phyloP scores from a whole-genome alignment of 2,797 vertebrate genomes.

The Hyperoplus immaculatus region DNA sequence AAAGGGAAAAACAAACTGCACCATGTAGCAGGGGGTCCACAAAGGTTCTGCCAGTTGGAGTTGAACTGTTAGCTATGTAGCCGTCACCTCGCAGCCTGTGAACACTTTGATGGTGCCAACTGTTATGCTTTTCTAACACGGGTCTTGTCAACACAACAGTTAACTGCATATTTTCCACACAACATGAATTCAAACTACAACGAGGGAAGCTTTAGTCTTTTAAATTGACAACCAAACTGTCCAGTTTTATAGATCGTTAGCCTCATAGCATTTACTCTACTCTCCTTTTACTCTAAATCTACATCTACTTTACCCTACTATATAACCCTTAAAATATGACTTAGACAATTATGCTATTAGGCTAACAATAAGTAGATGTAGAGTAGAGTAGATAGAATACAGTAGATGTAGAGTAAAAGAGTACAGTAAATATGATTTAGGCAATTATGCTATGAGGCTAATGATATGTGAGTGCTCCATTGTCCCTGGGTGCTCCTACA shows the following conservation, averaged over 20 bases:
- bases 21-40: background rate
- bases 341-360: too few relatives aligned
- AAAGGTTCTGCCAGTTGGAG: background rate
- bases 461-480: too few relatives aligned
- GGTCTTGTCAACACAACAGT: background rate
- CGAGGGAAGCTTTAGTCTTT: background rate
- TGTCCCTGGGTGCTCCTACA: background rate
- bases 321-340: too few relatives aligned
- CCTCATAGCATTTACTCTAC: too few relatives aligned
- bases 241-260: background rate
- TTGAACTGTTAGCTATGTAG: conserved; percentile 1
- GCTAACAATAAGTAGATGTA: too few relatives aligned
- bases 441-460: too few relatives aligned
- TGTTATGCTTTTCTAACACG: background rate
- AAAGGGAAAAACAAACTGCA: conserved; percentile 30
- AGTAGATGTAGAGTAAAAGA: too few relatives aligned
- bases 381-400: too few relatives aligned
- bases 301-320: too few relatives aligned
- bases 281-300: too few relatives aligned
- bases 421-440: too few relatives aligned
- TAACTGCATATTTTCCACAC: background rate
- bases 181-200: background rate
- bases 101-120: background rate
- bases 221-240: background rate
- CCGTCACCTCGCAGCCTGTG: background rate